Conservation (phyloP, 2,797 vertebrate species). For the Rhinichthys osculus region DNA sequence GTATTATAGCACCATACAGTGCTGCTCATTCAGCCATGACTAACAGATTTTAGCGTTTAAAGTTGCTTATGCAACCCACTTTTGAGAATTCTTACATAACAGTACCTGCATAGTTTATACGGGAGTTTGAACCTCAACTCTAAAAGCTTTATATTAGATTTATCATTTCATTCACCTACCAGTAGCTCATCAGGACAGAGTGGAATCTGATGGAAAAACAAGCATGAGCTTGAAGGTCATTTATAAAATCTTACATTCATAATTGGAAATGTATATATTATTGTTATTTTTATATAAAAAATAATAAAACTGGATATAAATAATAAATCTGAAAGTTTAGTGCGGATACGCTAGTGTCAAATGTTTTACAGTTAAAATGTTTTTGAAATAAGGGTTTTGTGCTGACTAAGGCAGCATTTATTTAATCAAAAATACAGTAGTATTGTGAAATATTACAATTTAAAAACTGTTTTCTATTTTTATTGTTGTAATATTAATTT, state of each 20-base stretch:
- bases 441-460: background rate
- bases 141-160: conserved; percentile 23
- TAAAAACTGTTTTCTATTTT: background rate
- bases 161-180: background rate
- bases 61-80: conserved; percentile 44
- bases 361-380: background rate
- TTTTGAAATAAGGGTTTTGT: background rate
- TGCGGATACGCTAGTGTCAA: background rate
- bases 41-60: conserved; percentile 42
- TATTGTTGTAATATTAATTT: background rate
- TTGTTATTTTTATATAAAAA: too few species aligned
- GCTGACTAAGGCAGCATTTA: background rate
- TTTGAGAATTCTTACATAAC: conserved; percentile 45
- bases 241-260: background rate
- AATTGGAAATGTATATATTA: background rate
- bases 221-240: background rate
- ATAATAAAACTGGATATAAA: background rate
- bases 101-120: conserved; percentile 43
- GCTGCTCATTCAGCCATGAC: conserved; percentile 50
- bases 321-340: background rate
- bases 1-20: conserved; percentile 40
- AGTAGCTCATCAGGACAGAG: background rate
- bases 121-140: conserved; percentile 23
- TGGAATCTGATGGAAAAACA: background rate
- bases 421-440: background rate